Evolutionary conservation across 2,797 vertebrate species (phyloP).

Genomic region (Sitta carolinensis): DNA sequence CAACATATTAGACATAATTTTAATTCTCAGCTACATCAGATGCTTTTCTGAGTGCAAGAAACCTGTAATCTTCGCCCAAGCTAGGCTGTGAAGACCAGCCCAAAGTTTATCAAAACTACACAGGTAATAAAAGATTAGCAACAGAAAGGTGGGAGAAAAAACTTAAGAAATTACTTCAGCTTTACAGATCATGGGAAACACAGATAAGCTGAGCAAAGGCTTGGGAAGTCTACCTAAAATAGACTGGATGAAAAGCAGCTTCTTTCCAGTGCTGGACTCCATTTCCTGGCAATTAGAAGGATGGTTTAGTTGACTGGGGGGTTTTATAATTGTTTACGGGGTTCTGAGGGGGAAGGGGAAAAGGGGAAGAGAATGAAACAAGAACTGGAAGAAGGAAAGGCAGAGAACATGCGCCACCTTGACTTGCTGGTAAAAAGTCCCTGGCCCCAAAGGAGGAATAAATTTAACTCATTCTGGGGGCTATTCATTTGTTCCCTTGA

Average conservation of each 20-base stretch:
- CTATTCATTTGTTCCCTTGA: not conserved
- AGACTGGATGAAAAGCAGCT: not conserved
- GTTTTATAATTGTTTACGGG: not conserved
- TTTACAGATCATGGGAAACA: not conserved
- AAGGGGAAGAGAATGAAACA: not conserved
- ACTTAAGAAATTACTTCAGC: not conserved
- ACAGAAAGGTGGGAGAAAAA: not conserved
- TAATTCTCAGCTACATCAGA: not conserved
- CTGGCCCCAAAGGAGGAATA: not conserved
- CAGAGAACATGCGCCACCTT: not conserved
- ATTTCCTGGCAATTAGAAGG: not conserved
- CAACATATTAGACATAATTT: not conserved
- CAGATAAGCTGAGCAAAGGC: not conserved
- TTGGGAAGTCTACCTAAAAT: not conserved
- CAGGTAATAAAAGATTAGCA: not conserved
- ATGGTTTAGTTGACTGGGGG: rapidly evolving
- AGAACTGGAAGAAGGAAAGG: not conserved
- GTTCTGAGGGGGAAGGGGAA: not conserved
- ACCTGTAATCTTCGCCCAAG: not conserved
- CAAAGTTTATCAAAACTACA: not conserved
- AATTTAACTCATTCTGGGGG: not conserved
- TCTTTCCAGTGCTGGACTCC: not conserved
- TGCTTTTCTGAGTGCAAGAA: not conserved
- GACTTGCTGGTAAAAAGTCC: not conserved
- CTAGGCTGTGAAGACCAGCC: not conserved